Conservation (phyloP, 1,140 invertebrate species). For the Habropoda laboriosa region DNA sequence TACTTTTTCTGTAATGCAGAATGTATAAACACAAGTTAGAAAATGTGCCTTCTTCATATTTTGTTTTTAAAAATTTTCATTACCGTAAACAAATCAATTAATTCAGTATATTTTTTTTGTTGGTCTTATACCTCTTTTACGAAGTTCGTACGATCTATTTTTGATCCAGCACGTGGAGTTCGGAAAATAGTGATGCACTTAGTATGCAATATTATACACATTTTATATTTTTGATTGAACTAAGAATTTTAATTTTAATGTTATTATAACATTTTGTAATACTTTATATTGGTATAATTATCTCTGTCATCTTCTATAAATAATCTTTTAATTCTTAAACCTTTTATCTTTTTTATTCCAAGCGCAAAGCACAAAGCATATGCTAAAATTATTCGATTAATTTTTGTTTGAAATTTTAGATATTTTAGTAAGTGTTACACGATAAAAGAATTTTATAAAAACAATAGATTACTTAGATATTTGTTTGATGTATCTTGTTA, state of each 20-base stretch:
- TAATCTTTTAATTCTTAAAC: background rate
- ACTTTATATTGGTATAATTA: background rate
- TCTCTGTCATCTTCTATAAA: background rate
- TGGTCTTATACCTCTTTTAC: background rate
- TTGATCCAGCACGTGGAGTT: background rate
- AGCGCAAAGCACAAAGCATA: background rate
- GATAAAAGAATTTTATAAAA: background rate
- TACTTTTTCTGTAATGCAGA: background rate
- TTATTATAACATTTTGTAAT: background rate
- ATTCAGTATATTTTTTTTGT: background rate
- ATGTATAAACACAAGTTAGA: background rate
- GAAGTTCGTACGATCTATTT: background rate
- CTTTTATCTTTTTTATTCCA: background rate
- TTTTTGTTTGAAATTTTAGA: background rate
- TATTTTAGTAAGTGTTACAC: background rate
- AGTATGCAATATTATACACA: background rate
- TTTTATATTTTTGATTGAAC: background rate
- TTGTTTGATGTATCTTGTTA: background rate
- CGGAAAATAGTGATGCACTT: background rate
- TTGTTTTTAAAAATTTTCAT: background rate
- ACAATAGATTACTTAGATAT: background rate
- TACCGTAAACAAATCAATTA: background rate
- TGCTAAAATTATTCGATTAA: background rate
- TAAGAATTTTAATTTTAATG: background rate
- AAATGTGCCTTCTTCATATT: background rate